Percentiles rank a stretch among this genome's conserved stretches.
Evolutionary conservation across 2,888 invertebrate species (phyloP).

Genomic region (Tipula helvola): DNA sequence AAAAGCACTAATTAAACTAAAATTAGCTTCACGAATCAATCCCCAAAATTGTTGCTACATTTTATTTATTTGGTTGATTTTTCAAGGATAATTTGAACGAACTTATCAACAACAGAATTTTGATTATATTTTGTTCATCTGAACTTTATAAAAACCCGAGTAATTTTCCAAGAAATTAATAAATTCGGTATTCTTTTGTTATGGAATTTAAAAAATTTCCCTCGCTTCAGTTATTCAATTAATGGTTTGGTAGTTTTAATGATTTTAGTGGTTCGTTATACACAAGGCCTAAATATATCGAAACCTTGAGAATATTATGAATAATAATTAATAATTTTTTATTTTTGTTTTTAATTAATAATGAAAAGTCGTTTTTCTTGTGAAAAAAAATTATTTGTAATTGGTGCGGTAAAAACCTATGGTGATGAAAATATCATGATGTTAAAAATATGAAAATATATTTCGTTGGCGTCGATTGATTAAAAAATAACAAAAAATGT

Average conservation of each 20-base stretch:
- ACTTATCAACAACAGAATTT: background rate
- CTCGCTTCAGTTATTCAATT: background rate
- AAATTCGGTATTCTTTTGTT: background rate
- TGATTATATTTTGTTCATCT: background rate
- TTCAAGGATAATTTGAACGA: background rate
- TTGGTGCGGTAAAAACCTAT: background rate
- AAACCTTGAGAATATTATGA: background rate
- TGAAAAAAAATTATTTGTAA: background rate
- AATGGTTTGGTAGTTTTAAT: background rate
- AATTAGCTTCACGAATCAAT: background rate
- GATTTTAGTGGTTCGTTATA: background rate
- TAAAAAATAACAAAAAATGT: background rate
- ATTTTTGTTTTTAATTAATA: background rate
- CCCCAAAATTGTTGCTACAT: background rate
- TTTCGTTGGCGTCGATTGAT: background rate
- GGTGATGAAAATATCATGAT: background rate
- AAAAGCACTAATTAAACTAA: too few species aligned
- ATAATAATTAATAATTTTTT: background rate
- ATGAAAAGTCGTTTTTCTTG: background rate
- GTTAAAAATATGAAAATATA: background rate
- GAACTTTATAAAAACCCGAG: background rate
- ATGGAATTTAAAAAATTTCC: background rate
- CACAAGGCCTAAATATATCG: background rate
- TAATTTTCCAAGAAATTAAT: background rate
- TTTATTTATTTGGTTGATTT: background rate